phyloP scores from a whole-genome alignment of 2,888 invertebrate genomes.

The Ectemnius lituratus region DNA sequence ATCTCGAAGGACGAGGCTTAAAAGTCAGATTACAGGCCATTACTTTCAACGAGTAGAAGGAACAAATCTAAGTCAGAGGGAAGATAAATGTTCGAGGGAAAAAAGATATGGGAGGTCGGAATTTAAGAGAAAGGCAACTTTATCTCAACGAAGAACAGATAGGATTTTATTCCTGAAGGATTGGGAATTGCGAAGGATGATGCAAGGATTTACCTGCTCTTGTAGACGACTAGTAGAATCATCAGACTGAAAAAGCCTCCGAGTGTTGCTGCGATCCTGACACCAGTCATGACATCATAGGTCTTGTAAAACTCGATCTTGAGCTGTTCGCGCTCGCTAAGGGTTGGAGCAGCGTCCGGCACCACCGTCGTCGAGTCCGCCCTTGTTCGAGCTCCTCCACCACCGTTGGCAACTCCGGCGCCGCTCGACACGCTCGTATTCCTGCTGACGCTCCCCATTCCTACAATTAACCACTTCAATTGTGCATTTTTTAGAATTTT shows the following conservation, averaged over 20 bases:
- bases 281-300: slow-evolving; percentile 96
- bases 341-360: slow-evolving; percentile 76
- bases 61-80: too few species aligned
- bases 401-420: slow-evolving; percentile 70
- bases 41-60: too few species aligned
- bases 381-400: slow-evolving; percentile 70
- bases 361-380: slow-evolving; percentile 79
- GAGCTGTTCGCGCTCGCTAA: slow-evolving; percentile 83
- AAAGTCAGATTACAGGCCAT: too few species aligned
- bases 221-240: slow-evolving; percentile 94
- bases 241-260: slow-evolving; percentile 95
- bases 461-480: slow-evolving; percentile 48
- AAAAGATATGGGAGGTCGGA: too few species aligned
- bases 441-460: slow-evolving; percentile 72
- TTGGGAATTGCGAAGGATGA: too few species aligned
- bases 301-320: slow-evolving; percentile 92
- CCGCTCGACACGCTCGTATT: slow-evolving; percentile 55
- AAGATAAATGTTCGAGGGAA: too few species aligned
- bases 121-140: too few species aligned
- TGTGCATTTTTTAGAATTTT: too few species aligned
- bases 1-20: too few species aligned
- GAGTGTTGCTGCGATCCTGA: slow-evolving; percentile 93
- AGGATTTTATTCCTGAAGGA: too few species aligned
- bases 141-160: too few species aligned
- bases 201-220: slow-evolving; percentile 81